Evolutionary conservation across 2,888 invertebrate species (phyloP).

Genomic region (Fissipunctia ypsillon): DNA sequence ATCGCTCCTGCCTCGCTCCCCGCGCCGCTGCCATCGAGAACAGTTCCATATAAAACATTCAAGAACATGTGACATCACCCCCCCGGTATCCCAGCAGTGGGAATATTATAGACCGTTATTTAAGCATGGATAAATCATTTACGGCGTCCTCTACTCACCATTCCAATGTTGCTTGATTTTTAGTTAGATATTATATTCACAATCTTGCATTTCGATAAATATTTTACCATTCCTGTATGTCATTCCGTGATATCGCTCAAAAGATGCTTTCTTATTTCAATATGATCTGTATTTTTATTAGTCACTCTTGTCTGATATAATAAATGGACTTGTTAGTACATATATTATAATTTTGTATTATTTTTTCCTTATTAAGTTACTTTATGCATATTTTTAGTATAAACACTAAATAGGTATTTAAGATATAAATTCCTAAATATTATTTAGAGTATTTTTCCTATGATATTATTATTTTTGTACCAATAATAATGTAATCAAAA

Average conservation of each 20-base stretch:
- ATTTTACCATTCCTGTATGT: conserved; percentile 27
- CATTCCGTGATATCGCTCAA: conserved; percentile 32
- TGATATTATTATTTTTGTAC: conserved; percentile 27
- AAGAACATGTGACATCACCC: too few relatives aligned
- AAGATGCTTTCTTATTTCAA: conserved; percentile 9
- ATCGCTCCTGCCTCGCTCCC: too few relatives aligned
- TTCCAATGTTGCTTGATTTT: neutral
- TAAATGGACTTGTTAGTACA: neutral
- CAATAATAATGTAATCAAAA: neutral
- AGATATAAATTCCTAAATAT: conserved; percentile 8
- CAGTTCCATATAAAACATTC: too few relatives aligned
- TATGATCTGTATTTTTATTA: neutral
- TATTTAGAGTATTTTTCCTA: conserved; percentile 4
- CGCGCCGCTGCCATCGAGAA: too few relatives aligned
- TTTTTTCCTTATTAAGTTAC: neutral
- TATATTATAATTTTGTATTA: neutral
- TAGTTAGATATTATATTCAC: neutral
- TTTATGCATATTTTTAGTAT: conserved; percentile 8
- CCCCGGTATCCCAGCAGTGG: too few relatives aligned
- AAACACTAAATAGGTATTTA: conserved; percentile 14
- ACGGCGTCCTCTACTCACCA: neutral
- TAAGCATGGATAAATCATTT: neutral
- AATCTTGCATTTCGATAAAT: conserved; percentile 29
- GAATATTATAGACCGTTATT: too few relatives aligned
- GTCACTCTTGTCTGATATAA: neutral